Conservation (phyloP, 2,888 invertebrate genomes). For the Mongoloraphidia duomilia region DNA sequence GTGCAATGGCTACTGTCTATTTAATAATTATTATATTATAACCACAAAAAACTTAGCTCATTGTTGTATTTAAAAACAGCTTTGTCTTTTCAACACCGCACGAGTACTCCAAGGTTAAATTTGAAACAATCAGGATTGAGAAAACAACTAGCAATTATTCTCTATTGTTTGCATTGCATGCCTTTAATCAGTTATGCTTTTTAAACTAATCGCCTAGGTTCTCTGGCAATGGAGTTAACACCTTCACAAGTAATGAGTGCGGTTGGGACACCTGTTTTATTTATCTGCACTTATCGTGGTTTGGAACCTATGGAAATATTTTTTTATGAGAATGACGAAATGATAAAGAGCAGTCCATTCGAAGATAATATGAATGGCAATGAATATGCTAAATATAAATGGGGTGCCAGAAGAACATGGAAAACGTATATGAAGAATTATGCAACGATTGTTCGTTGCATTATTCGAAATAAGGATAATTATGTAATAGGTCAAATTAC, state of each 20-base stretch:
- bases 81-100: no score
- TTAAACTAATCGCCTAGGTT: neutral
- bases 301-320: constrained; percentile 26
- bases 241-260: constrained; percentile 30
- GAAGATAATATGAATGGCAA: neutral
- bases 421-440: constrained; percentile 17
- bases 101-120: no score
- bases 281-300: constrained; percentile 36
- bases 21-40: no score
- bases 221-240: constrained; percentile 31
- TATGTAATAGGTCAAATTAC: constrained; percentile 23
- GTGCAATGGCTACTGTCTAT: no score
- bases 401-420: constrained; percentile 16
- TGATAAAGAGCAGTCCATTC: neutral
- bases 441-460: constrained; percentile 22
- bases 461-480: constrained; percentile 21
- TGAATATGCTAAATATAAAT: neutral
- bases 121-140: no score
- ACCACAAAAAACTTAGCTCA: no score
- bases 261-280: constrained; percentile 27
- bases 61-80: no score
- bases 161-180: no score
- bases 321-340: constrained; percentile 22
- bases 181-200: no score
- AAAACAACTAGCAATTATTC: no score